phyloP scores from a whole-genome alignment of 1,140 invertebrate genomes.

The Aricia agestis region DNA sequence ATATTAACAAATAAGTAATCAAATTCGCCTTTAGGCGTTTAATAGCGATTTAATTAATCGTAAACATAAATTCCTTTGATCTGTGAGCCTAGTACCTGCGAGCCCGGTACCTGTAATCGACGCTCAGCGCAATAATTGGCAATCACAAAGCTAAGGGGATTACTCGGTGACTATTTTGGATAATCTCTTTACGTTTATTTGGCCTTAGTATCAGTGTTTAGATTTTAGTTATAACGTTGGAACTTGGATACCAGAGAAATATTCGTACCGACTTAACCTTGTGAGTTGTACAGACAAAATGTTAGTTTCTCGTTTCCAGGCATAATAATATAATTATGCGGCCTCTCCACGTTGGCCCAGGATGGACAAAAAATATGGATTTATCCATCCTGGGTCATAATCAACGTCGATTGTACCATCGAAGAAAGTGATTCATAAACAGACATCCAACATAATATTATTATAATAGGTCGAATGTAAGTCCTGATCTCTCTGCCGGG shows the following conservation, averaged over 20 bases:
- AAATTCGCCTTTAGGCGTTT: slow-evolving; percentile 20
- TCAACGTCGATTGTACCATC: too few relatives aligned
- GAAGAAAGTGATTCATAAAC: too few relatives aligned
- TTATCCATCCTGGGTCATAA: too few relatives aligned
- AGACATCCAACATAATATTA: too few relatives aligned
- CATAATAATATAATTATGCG: too few relatives aligned
- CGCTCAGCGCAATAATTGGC: not conserved
- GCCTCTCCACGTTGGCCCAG: too few relatives aligned
- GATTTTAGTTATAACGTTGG: not conserved
- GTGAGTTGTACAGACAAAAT: too few relatives aligned
- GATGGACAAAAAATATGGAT: too few relatives aligned
- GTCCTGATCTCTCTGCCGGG: too few relatives aligned
- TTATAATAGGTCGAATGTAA: too few relatives aligned
- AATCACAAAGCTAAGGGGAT: slow-evolving; percentile 1
- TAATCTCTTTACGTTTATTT: not conserved
- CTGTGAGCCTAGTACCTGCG: not conserved
- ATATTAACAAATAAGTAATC: slow-evolving; percentile 21
- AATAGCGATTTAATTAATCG: slow-evolving; percentile 1
- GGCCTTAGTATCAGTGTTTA: not conserved
- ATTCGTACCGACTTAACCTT: too few relatives aligned
- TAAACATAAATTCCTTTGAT: not conserved
- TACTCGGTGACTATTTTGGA: not conserved
- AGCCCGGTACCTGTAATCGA: not conserved
- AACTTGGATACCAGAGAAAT: not conserved
- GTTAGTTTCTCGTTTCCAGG: too few relatives aligned